Evolutionary conservation across 2,888 invertebrate genomes (phyloP).

Genomic region (Tiphia femorata): DNA sequence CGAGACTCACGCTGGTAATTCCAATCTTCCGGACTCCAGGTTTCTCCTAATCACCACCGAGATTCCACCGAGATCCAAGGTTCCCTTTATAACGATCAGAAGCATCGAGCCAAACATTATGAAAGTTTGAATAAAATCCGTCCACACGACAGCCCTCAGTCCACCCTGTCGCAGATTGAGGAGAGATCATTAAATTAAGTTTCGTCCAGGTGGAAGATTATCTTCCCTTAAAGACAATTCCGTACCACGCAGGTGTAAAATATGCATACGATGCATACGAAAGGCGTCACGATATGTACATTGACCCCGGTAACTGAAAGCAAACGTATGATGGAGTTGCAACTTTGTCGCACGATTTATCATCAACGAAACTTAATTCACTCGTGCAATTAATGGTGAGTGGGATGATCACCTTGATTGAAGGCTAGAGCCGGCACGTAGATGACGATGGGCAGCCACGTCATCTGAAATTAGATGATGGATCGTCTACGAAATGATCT

Average conservation of each 20-base stretch:
- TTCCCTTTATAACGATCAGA: constrained; percentile 81
- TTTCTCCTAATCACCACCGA: constrained; percentile 77
- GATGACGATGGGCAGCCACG: constrained; percentile 83
- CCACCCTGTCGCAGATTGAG: constrained; percentile 78
- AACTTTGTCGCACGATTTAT: neutral
- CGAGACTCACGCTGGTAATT: constrained; percentile 77
- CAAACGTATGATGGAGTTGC: neutral
- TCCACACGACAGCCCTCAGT: constrained; percentile 86
- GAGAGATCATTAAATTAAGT: neutral
- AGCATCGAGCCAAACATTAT: constrained; percentile 83
- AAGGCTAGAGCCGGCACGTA: constrained; percentile 84
- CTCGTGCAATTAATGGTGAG: no score
- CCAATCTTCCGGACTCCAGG: constrained; percentile 78
- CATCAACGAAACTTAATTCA: no score
- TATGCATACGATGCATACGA: constrained; percentile 86
- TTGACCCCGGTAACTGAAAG: constrained; percentile 86
- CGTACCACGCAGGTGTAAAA: constrained; percentile 87
- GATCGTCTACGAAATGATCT: neutral
- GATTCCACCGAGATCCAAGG: constrained; percentile 79
- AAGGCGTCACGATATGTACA: constrained; percentile 84
- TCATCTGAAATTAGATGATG: constrained; percentile 71
- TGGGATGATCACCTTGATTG: constrained; percentile 78
- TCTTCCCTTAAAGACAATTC: constrained; percentile 1
- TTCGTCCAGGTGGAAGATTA: no score
- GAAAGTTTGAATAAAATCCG: constrained; percentile 83